Conservation (phyloP, 2,797 vertebrate genomes). For the Darevskia nairensis region DNA sequence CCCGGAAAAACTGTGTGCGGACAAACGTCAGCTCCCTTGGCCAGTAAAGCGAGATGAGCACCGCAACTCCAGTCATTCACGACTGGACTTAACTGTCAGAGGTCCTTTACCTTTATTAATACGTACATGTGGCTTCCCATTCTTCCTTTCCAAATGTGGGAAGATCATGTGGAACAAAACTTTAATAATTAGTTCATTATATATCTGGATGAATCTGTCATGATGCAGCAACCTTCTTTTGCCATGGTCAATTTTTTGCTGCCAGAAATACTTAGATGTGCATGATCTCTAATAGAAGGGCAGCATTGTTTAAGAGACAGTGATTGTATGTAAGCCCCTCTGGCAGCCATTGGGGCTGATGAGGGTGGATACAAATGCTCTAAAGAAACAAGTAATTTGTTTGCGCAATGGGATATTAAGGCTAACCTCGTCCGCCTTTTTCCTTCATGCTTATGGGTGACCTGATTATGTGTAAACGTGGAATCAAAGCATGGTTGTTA, state of each 20-base stretch:
- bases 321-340: too few species aligned
- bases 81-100: too few species aligned
- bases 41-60: too few species aligned
- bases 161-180: neutral
- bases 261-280: neutral
- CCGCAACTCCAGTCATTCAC: too few species aligned
- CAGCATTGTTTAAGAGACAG: neutral
- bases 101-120: too few species aligned
- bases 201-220: neutral
- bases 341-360: too few species aligned
- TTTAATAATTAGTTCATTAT: constrained; percentile 4
- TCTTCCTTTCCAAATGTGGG: neutral
- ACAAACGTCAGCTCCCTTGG: too few species aligned
- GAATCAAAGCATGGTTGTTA: neutral
- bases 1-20: too few species aligned
- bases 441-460: neutral
- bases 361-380: too few species aligned
- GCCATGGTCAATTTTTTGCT: neutral
- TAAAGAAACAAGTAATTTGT: neutral
- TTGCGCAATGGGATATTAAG: neutral
- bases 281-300: neutral
- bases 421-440: neutral
- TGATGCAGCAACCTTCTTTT: too few species aligned
- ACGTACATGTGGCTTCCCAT: neutral
- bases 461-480: neutral